Base-by-base conservation (phyloP, 1,140 invertebrate species). In the Drosophila carrolli region DNA sequence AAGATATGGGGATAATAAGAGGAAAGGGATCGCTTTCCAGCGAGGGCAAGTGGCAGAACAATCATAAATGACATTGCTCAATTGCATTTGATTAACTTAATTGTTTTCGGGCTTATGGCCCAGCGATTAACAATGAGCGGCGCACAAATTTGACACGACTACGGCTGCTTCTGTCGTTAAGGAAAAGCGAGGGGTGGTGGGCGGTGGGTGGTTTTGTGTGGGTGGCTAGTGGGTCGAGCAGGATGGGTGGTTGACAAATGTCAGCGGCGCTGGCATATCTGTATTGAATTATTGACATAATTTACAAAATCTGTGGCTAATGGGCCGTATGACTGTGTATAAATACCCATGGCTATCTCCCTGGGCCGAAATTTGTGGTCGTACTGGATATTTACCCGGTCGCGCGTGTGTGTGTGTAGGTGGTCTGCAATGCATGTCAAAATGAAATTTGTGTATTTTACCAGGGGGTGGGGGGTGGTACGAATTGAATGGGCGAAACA, bases 241-340 rank as follows among this genome's bases (percentile, higher is more conserved):
- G 35, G 53, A n/a, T 44, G 53, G 50, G 9, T 41, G 59, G 61
- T 57, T 88, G 59, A 63, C 82, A 79, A 78, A 85, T 86, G 83
- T 88, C 83, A 82, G 78, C 84, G 66, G 63, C 61, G 79, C 79
- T 68, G 60, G 73, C 84, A 89, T 74, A 89, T 88, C 84, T 89
- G 80, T 78, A 89, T 89, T 89, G 84, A 89, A 89, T 89, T 89
- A 89, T 89, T 89, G 84, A 89, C 80, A 89, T 89, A 89, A 89
- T 89, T 89, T 89, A 89, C 84, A 89, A 89, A 89, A 89, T 89
- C 84, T 89, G 84, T 89, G 84, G 76, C 84, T 89, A 89, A 89
- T 89, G 84, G 80, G 81, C 77, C 81, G 67, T 89, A 72, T 83
- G 85, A 83, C 65, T 89, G 65, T 66, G 63, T 78, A 73, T 61